These are phyloP conservation scores for Drosophila dives DNA, from an alignment of 2,888 invertebrate species.

Conservation along the genomic window DNA sequence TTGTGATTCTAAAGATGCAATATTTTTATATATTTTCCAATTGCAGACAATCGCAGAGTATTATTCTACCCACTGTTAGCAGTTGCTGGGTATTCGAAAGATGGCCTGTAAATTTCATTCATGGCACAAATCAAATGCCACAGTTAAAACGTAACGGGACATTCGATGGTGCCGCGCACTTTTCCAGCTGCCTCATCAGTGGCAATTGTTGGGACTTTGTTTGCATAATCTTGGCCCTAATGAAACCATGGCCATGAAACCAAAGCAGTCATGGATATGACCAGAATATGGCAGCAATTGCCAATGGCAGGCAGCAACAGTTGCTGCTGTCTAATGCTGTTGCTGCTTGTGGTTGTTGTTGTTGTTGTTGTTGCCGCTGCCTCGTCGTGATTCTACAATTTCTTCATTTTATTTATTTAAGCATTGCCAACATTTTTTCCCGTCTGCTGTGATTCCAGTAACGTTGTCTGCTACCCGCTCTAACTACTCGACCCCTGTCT, in stretches of 20 bases:
- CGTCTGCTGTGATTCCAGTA: constrained; percentile 52
- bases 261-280: constrained; percentile 52
- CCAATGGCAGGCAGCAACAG: constrained; percentile 40
- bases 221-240: constrained; percentile 83
- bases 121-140: constrained; percentile 62
- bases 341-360: constrained; percentile 13
- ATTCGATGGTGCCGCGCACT: not conserved
- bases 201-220: constrained; percentile 70
- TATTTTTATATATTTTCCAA: not conserved
- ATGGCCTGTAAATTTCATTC: constrained; percentile 64
- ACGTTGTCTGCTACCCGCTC: constrained; percentile 26
- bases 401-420: constrained; percentile 81
- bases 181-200: constrained; percentile 55
- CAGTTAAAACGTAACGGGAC: constrained; percentile 32
- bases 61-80: not conserved
- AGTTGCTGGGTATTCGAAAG: constrained; percentile 19
- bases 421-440: constrained; percentile 74
- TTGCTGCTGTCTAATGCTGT: constrained; percentile 17
- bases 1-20: not conserved
- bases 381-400: constrained; percentile 79
- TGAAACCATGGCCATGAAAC: constrained; percentile 79
- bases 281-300: constrained; percentile 42
- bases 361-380: constrained; percentile 34
- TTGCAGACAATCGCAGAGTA: not conserved
- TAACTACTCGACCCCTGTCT: not conserved